Base-by-base conservation (phyloP, 2,888 invertebrate genomes). In the Aleiodes leptofemur region DNA sequence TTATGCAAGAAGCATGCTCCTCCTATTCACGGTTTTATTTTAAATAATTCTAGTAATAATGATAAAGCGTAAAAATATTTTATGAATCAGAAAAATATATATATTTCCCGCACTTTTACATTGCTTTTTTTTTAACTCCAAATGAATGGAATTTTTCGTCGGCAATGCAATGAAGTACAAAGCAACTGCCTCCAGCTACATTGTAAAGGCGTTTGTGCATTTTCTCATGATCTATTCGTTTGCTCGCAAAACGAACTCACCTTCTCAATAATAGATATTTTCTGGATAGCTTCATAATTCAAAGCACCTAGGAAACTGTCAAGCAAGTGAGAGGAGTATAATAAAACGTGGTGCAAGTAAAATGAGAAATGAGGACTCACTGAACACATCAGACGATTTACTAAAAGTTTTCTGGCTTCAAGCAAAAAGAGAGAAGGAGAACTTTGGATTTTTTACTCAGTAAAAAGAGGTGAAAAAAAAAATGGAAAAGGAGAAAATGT, bases 241-340 rank as follows among this genome's bases (percentile, higher is more conserved):
- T 70, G 77, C 74, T 77, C 56, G 61, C 64, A 51, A 43, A 29
- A 61, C 61, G 69, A 48, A 77, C 73, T 43, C 43, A 72, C 72
- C 59, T 50, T 14, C 72, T 70, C 72, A 72, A 78, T 82, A 81
- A 82, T 77, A 78, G 78, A 81, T 79, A 79, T 78, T 82, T 77
- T 74, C 69, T 29, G 72, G 50, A 13, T 73, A 66, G 69, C 75
- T 69, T 74, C 79, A 78, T 79, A 79, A 78, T 79, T 79, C 77
- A 78, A 78, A 74, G 71, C 77, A 69, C 71, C 61, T 73, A 53
- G 69, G 64, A 29, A 23, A 66, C 38, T 64, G 16, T 16, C 11
- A 29, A 56, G 56, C 8, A 23, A 56, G 16, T 23, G 56, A 56
- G 56, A 56, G 16, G 55, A 8, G 57, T 71, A 71, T 75, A 74